Evolutionary conservation across 2,113 vertebrate genomes (phyloP).

Genomic region (Semnornis frantzii): DNA sequence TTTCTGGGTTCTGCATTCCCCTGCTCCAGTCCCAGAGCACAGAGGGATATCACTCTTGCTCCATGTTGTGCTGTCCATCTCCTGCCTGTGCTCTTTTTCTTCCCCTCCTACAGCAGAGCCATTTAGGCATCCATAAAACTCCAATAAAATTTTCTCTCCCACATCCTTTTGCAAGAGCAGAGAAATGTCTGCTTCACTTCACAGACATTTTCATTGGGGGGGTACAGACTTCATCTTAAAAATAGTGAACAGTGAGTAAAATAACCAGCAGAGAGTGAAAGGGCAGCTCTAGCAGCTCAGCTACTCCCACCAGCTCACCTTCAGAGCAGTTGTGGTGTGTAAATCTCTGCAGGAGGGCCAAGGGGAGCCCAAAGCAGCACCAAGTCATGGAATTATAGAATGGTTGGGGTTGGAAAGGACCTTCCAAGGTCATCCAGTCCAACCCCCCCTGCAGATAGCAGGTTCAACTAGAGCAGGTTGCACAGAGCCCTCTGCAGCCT

Average conservation of each 20-base stretch:
- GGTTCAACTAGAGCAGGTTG: too few relatives aligned
- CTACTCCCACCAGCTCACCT: slow-evolving; percentile 18
- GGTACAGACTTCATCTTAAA: background rate
- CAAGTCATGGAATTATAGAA: too few relatives aligned
- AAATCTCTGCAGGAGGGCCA: background rate
- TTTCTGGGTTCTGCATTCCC: slow-evolving; percentile 31
- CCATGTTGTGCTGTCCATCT: slow-evolving; percentile 57
- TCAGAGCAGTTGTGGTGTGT: background rate
- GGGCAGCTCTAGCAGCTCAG: background rate
- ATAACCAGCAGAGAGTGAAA: slow-evolving; percentile 23
- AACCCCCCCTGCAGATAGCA: too few relatives aligned
- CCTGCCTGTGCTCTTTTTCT: slow-evolving; percentile 43
- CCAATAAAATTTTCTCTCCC: slow-evolving; percentile 59
- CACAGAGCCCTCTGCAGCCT: too few relatives aligned
- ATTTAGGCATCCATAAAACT: slow-evolving; percentile 68
- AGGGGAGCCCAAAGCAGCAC: background rate
- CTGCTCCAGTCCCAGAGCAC: background rate
- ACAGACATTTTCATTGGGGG: background rate
- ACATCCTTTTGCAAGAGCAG: slow-evolving; percentile 27
- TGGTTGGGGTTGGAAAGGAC: too few relatives aligned
- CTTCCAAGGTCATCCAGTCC: too few relatives aligned
- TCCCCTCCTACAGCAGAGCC: slow-evolving; percentile 32
- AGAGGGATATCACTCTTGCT: slow-evolving; percentile 26
- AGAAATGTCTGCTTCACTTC: slow-evolving; percentile 39
- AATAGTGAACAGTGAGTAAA: slow-evolving; percentile 28